phyloP scores from a whole-genome alignment of 2,888 invertebrate genomes.

The Temnothorax rugatulus region DNA sequence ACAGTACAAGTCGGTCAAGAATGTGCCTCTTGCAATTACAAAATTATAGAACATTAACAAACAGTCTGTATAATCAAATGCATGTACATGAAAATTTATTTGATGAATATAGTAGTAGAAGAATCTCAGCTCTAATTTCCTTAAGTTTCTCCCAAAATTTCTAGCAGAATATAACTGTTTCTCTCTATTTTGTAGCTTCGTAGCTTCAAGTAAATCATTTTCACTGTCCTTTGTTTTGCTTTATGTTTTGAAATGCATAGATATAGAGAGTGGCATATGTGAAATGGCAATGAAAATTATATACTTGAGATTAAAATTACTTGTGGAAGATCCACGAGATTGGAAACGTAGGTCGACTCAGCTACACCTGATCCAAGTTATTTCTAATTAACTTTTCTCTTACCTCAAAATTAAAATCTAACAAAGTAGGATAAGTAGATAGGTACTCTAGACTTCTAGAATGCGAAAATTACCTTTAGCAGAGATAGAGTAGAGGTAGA shows the following conservation, averaged over 20 bases:
- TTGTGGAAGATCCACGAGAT: background rate
- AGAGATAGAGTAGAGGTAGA: background rate
- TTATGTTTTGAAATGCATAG: background rate
- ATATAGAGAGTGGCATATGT: background rate
- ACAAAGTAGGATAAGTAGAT: background rate
- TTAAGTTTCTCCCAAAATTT: background rate
- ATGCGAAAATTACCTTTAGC: background rate
- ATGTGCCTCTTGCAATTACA: constrained; percentile 1
- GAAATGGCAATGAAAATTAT: background rate
- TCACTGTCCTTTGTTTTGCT: background rate
- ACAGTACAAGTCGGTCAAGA: background rate
- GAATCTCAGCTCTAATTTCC: background rate
- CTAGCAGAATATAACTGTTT: background rate
- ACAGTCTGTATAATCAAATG: background rate
- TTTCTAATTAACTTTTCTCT: constrained; percentile 5
- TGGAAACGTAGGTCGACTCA: background rate
- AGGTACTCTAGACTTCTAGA: background rate
- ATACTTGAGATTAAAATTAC: background rate
- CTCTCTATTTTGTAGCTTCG: background rate
- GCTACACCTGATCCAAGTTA: background rate
- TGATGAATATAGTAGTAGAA: background rate
- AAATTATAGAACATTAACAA: constrained; percentile 6
- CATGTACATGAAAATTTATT: background rate
- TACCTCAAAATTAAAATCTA: background rate
- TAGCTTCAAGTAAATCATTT: background rate